Conservation (phyloP, 2,888 invertebrate genomes). For the Callyntrura sp. region DNA sequence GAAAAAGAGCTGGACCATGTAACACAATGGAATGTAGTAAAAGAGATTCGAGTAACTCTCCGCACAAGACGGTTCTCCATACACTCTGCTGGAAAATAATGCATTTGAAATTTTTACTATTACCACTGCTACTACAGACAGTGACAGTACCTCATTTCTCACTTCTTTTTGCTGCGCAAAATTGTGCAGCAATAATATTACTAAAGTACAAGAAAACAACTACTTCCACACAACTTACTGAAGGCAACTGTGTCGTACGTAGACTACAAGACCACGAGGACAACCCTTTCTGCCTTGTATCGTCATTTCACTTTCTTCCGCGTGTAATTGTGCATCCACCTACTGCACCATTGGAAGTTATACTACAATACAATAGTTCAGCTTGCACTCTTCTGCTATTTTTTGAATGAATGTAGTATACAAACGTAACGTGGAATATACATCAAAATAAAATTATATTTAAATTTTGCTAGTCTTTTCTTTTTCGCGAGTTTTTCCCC, state of each 20-base stretch:
- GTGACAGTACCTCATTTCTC: too few species aligned
- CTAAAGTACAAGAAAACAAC: constrained; percentile 11
- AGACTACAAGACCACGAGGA: background rate
- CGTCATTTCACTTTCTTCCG: background rate
- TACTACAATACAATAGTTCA: too few species aligned
- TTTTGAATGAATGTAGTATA: background rate
- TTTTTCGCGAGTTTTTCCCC: too few species aligned
- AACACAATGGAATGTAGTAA: background rate
- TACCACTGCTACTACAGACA: background rate
- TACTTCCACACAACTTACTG: background rate
- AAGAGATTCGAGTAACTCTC: background rate
- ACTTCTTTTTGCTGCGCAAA: background rate
- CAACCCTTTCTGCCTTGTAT: background rate
- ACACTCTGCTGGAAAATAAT: background rate
- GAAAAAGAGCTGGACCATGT: background rate
- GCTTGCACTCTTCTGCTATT: too few species aligned
- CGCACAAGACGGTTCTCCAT: background rate
- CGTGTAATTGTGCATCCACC: background rate
- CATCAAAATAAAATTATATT: too few species aligned
- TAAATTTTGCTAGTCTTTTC: too few species aligned
- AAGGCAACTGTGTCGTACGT: background rate
- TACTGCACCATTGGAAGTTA: background rate
- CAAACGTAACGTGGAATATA: background rate
- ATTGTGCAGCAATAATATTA: background rate
- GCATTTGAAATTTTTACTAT: constrained; percentile 20